A percentile compares a stretch with the other conserved stretches of the same genome.
These are phyloP conservation scores for Mayetiola destructor DNA, from an alignment of 2,888 invertebrate species.

Conservation along the genomic window DNA sequence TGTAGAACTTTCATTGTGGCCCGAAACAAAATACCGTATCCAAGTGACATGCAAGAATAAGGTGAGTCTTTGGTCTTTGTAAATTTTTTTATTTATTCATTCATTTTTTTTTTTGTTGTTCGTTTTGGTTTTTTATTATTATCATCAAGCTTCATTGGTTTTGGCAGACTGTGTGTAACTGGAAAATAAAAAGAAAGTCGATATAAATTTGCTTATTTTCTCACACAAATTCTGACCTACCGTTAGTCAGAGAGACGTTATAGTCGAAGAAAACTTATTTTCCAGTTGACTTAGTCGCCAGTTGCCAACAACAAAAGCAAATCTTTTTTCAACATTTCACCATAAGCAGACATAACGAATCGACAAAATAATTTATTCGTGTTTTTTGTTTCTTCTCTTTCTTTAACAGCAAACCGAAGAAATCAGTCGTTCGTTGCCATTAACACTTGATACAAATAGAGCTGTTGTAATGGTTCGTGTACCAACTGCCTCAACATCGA, in stretches of 20 bases:
- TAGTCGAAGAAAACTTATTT: constrained; percentile 9
- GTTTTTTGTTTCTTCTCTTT: background rate
- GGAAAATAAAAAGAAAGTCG: background rate
- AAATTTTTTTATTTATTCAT: background rate
- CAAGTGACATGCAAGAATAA: constrained; percentile 44
- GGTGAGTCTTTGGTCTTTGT: constrained; percentile 23
- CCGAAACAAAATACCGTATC: constrained; percentile 65
- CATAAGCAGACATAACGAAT: too few relatives aligned
- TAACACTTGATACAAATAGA: constrained; percentile 16
- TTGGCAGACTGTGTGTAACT: background rate
- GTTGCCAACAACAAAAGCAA: constrained; percentile 7
- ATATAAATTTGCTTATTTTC: background rate
- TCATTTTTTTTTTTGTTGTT: background rate
- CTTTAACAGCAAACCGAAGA: constrained; percentile 14
- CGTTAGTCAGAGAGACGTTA: background rate
- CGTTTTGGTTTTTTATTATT: background rate
- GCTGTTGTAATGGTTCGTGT: constrained; percentile 14
- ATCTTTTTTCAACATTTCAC: too few relatives aligned
- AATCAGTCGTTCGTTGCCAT: constrained; percentile 15
- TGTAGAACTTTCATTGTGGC: constrained; percentile 66
- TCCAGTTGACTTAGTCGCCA: constrained; percentile 7
- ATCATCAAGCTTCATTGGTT: background rate
- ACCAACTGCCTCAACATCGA: constrained; percentile 12
- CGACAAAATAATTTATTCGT: background rate
- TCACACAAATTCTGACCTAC: background rate